A percentile compares a stretch with the other conserved stretches of the same genome.
Conservation (phyloP, 1,140 invertebrate genomes). For the Neodiprion virginianus region DNA sequence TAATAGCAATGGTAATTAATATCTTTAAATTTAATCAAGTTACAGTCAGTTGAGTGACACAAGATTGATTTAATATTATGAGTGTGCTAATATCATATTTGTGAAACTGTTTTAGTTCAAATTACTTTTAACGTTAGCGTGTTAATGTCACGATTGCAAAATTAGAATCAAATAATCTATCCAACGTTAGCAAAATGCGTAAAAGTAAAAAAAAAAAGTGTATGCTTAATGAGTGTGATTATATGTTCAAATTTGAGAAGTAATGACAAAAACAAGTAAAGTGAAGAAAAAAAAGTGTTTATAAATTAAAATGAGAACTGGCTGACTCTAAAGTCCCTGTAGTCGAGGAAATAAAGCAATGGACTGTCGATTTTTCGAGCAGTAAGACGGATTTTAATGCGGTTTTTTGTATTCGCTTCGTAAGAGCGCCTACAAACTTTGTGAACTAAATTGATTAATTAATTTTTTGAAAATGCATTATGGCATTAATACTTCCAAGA, state of each 20-base stretch:
- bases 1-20: background rate
- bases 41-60: background rate
- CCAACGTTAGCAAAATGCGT: background rate
- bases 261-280: background rate
- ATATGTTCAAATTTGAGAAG: background rate
- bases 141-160: background rate
- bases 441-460: no score
- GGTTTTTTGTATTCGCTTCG: no score
- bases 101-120: no score
- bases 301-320: background rate
- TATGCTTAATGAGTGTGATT: background rate
- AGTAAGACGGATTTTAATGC: no score
- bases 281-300: background rate
- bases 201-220: background rate
- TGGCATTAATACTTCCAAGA: no score
- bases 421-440: no score
- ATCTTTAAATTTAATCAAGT: background rate
- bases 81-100: background rate
- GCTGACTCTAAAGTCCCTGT: background rate
- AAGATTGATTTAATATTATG: background rate
- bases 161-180: background rate
- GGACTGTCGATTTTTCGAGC: no score
- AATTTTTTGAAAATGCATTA: no score
- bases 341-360: no score
- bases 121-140: no score